A percentile compares a stretch with the other conserved stretches of the same genome.
phyloP scores from a whole-genome alignment of 1,140 invertebrate species.

The Stratiolaelaps scimitus region DNA sequence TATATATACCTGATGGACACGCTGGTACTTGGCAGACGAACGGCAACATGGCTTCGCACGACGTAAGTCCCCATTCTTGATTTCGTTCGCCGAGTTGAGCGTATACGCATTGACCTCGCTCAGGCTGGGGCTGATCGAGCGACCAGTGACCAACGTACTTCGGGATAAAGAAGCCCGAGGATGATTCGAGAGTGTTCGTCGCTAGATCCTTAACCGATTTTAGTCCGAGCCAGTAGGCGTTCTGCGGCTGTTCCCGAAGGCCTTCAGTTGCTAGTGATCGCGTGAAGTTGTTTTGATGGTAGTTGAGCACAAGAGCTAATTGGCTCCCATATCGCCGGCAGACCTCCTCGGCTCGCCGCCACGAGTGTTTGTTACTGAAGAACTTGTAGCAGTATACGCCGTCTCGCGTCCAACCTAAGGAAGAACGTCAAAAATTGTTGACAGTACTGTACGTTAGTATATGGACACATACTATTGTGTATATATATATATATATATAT shows the following conservation, averaged over 20 bases:
- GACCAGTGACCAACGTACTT: constrained; percentile 61
- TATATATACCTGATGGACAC: constrained; percentile 63
- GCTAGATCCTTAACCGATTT: constrained; percentile 75
- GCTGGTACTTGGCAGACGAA: constrained; percentile 82
- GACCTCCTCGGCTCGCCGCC: constrained; percentile 77
- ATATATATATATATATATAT: no score
- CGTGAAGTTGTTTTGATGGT: constrained; percentile 78
- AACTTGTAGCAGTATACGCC: constrained; percentile 87
- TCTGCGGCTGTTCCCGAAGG: constrained; percentile 38
- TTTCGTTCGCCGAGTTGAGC: constrained; percentile 50
- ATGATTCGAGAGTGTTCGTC: constrained; percentile 83
- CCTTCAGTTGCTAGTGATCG: constrained; percentile 53
- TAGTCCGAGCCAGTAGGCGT: constrained; percentile 43
- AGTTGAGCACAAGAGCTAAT: constrained; percentile 72
- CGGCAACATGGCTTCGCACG: constrained; percentile 79
- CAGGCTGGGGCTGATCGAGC: constrained; percentile 63
- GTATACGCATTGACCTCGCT: constrained; percentile 71
- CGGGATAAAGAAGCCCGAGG: constrained; percentile 72
- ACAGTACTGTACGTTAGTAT: no score
- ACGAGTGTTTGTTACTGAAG: constrained; percentile 87
- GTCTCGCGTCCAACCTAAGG: constrained; percentile 77
- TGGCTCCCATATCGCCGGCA: constrained; percentile 72
- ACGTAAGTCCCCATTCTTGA: constrained; percentile 81
- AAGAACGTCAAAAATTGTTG: constrained; percentile 29
- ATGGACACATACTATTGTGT: no score